These are phyloP conservation scores for human DNA, from an alignment of 2,113 vertebrate genomes.

Conservation along the genomic window DNA sequence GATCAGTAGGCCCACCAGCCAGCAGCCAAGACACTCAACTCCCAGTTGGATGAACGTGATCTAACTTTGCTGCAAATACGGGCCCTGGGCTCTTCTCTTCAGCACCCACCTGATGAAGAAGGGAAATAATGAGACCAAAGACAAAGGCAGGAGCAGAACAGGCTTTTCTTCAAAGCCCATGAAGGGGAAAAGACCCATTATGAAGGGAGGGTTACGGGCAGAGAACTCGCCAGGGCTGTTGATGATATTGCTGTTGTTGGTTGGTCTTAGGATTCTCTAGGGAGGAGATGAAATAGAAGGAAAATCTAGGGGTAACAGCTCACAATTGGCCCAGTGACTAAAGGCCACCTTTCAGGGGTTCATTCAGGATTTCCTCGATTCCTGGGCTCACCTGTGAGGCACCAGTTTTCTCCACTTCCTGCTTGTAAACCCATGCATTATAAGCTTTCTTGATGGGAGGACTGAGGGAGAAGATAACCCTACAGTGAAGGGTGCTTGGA, in stretches of 20 bases:
- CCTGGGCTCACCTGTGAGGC: neutral
- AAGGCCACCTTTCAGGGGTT: neutral
- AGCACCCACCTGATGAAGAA: neutral
- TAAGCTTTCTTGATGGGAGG: neutral
- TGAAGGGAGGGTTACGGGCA: neutral
- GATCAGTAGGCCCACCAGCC: neutral
- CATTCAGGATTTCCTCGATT: neutral
- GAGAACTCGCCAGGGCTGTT: neutral
- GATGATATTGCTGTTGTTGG: neutral
- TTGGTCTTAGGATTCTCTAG: neutral
- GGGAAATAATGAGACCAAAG: neutral
- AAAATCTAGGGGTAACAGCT: neutral
- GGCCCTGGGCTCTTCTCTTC: neutral
- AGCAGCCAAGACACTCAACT: neutral
- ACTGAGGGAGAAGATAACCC: neutral
- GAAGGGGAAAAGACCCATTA: no score
- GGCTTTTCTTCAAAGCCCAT: neutral
- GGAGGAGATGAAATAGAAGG: neutral
- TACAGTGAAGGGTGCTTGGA: neutral
- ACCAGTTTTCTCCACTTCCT: neutral
- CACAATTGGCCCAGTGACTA: neutral
- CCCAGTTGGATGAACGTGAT: neutral
- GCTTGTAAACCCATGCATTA: neutral
- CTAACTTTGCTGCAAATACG: neutral
- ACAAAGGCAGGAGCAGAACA: neutral